Conservation (phyloP, 2,113 vertebrate species). For the Mohoua ochrocephala region DNA sequence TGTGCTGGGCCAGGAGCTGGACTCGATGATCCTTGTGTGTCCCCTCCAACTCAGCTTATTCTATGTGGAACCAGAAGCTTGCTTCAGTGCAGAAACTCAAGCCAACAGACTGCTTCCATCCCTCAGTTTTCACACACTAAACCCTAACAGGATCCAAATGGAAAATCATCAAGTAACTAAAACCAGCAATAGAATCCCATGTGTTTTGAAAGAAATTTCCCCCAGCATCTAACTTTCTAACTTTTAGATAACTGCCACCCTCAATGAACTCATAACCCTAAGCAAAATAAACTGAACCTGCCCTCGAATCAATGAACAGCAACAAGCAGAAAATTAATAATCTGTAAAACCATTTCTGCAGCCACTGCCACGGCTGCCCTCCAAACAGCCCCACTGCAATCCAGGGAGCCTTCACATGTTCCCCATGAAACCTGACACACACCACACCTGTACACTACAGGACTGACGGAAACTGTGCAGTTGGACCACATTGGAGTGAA, state of each 20-base stretch:
- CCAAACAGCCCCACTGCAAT: background rate
- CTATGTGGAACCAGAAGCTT: background rate
- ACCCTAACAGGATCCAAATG: background rate
- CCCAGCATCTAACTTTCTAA: background rate
- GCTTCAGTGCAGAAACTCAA: background rate
- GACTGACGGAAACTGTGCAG: background rate
- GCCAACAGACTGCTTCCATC: accelerated
- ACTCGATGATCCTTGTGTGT: background rate
- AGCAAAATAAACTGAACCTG: accelerated
- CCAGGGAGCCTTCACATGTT: background rate
- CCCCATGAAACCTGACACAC: background rate
- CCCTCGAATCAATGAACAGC: background rate
- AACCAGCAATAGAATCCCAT: background rate
- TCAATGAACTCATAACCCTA: background rate
- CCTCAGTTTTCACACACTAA: background rate
- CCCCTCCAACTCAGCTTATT: background rate
- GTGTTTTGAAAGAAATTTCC: background rate
- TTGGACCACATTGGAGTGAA: background rate
- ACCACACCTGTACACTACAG: background rate
- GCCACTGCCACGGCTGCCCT: background rate
- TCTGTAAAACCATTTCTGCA: background rate
- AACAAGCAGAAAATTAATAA: background rate
- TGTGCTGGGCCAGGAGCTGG: background rate
- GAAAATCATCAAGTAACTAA: background rate
- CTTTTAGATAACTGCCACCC: background rate